phyloP scores from a whole-genome alignment of 1,140 invertebrate species.

The Ceratoteleas bidentatus region DNA sequence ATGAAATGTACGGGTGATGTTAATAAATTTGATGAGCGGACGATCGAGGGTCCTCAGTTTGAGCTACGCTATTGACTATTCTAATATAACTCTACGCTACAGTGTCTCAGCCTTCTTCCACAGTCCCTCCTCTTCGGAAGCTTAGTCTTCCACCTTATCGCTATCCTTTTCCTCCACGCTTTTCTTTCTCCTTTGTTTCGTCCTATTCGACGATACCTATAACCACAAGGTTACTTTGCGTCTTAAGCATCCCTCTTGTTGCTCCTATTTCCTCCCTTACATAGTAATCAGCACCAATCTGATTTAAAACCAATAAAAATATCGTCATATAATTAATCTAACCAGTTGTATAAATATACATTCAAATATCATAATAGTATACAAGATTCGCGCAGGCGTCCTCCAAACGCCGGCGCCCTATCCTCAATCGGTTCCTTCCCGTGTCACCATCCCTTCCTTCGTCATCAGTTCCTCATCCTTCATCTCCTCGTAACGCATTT shows the following conservation, averaged over 20 bases:
- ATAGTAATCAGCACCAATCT: constrained; percentile 81
- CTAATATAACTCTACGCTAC: constrained; percentile 76
- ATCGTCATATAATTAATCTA: constrained; percentile 79
- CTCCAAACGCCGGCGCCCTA: too few relatives aligned
- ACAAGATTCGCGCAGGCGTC: constrained; percentile 74
- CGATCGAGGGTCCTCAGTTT: constrained; percentile 68
- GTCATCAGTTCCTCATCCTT: constrained; percentile 12
- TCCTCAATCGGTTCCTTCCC: constrained; percentile 53
- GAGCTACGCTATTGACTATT: constrained; percentile 78
- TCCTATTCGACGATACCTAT: too few relatives aligned
- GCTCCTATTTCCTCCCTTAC: constrained; percentile 66
- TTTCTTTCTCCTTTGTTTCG: not conserved
- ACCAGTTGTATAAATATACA: constrained; percentile 81
- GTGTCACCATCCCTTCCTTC: constrained; percentile 29
- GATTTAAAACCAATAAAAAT: constrained; percentile 81
- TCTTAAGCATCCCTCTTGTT: not conserved
- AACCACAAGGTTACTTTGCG: not conserved
- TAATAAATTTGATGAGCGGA: constrained; percentile 71
- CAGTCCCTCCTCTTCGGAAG: constrained; percentile 73
- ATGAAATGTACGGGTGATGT: constrained; percentile 76
- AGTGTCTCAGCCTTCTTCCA: constrained; percentile 80
- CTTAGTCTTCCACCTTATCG: not conserved
- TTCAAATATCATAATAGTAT: constrained; percentile 81
- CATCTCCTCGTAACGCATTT: not conserved
- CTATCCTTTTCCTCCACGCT: not conserved